These are phyloP conservation scores for Spicauda simplicius DNA, from an alignment of 2,888 invertebrate genomes.

Conservation along the genomic window DNA sequence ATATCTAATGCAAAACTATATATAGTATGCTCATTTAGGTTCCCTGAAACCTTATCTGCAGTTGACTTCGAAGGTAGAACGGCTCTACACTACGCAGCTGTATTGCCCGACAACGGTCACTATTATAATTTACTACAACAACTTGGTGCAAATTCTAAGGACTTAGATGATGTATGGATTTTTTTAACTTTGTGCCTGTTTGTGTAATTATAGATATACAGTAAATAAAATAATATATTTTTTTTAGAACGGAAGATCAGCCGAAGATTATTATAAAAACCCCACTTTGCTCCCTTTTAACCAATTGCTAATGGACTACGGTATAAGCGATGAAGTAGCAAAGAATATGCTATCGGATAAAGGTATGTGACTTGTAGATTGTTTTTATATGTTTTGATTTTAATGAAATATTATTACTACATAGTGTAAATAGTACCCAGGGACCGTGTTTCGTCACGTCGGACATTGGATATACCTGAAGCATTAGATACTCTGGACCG, in stretches of 20 bases:
- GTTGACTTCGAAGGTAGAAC: conserved; percentile 92
- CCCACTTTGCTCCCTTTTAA: conserved; percentile 88
- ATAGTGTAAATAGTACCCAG: conserved; percentile 86
- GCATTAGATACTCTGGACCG: conserved; percentile 90
- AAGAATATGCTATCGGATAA: conserved; percentile 90
- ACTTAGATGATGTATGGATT: conserved; percentile 91
- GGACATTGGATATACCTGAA: conserved; percentile 88
- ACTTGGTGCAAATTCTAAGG: conserved; percentile 93
- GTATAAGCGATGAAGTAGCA: conserved; percentile 87
- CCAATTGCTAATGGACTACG: conserved; percentile 88
- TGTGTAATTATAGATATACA: neutral
- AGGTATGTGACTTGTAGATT: conserved; percentile 81
- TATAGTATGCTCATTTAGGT: conserved; percentile 72
- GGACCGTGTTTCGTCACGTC: conserved; percentile 90
- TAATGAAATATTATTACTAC: conserved; percentile 28
- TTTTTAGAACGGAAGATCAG: conserved; percentile 89
- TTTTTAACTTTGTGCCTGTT: neutral
- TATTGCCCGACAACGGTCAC: conserved; percentile 93
- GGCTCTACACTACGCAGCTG: conserved; percentile 95
- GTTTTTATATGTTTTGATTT: conserved; percentile 8
- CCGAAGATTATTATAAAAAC: conserved; percentile 91
- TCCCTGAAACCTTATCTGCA: conserved; percentile 94
- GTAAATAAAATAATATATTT: conserved; percentile 19
- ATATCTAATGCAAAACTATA: neutral
- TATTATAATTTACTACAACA: conserved; percentile 94